Evolutionary conservation across 2,797 vertebrate genomes (phyloP).

Genomic region (Odontamblyopus lacepedii): DNA sequence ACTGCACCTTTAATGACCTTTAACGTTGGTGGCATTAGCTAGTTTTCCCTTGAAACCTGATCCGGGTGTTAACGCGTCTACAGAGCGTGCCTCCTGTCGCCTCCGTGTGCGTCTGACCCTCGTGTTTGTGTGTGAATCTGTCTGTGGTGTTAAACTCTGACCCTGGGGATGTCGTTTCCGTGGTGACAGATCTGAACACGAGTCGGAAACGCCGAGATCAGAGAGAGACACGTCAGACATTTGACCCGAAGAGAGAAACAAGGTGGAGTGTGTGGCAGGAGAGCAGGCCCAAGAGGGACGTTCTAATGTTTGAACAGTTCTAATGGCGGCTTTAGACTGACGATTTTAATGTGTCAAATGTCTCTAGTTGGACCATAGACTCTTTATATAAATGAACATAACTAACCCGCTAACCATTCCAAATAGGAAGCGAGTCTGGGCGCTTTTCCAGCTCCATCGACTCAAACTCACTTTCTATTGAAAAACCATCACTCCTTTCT

Average conservation of each 20-base stretch:
- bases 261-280: not conserved
- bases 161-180: constrained; percentile 31
- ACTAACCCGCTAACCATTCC: too few species aligned
- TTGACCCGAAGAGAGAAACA: not conserved
- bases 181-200: constrained; percentile 65
- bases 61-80: constrained; percentile 29
- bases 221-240: constrained; percentile 3
- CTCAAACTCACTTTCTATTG: too few species aligned
- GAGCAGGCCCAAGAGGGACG: not conserved
- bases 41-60: constrained; percentile 19
- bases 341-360: too few species aligned
- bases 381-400: too few species aligned
- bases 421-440: too few species aligned
- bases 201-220: constrained; percentile 58
- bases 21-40: too few species aligned
- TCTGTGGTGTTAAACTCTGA: constrained; percentile 73
- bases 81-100: not conserved
- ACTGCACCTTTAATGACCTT: too few species aligned
- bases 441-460: too few species aligned
- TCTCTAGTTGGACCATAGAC: too few species aligned
- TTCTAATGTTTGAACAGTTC: too few species aligned
- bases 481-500: too few species aligned
- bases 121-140: constrained; percentile 69
- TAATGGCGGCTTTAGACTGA: too few species aligned
- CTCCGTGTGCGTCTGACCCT: constrained; percentile 20